Evolutionary conservation across 2,797 vertebrate species (phyloP), one percentile per base, ranked within the genome.

Genomic region (Schizothorax lantsangensis): DNA sequence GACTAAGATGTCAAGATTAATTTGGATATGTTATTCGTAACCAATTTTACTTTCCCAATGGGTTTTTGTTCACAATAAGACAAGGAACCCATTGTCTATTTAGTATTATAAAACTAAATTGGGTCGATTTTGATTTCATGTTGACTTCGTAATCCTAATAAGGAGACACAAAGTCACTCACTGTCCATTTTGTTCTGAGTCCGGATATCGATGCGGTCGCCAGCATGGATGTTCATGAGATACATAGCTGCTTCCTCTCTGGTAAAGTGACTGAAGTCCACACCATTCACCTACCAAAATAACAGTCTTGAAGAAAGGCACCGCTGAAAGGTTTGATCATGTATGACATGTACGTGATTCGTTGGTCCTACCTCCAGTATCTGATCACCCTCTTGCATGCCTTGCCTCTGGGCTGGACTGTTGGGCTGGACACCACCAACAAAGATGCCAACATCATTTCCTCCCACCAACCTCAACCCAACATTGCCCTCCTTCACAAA

Each of bases 391-490:
- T 97, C 97, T 79, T 71, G 94, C 93, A 99, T 92, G 0, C 97
- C 98, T 90, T 97, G 94, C 8, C 85, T 89, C 0, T 96, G 96
- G 0, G 98, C 98, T 0, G 96, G 96, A 92, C 98, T 99, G 87
- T 96, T 97, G 0, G 96, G 96, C 89, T 99, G 98, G 88, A 99
- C 96, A 0, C 96, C 95, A 0, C 97, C 96, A 10, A 99, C 97
- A 4, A 99, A 99, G 93, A 99, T 99, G 52, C 98, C 98, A 0
- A 98, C 96, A 0, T 99, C 97, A 0, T 99, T 99, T 40, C 98
- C 98, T 0, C 98, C 98, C 0, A 98, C 96, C 40, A 99, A 96
- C 78, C 96, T 96, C 83, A 99, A 93, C 21, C 98, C 98, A 0
- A 98, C 90, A 0, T 93, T 99, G 81, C 92, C 92, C 72, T 96